Conservation (phyloP, 2,113 vertebrate species). For the Cyanoramphus novaezelandiae region DNA sequence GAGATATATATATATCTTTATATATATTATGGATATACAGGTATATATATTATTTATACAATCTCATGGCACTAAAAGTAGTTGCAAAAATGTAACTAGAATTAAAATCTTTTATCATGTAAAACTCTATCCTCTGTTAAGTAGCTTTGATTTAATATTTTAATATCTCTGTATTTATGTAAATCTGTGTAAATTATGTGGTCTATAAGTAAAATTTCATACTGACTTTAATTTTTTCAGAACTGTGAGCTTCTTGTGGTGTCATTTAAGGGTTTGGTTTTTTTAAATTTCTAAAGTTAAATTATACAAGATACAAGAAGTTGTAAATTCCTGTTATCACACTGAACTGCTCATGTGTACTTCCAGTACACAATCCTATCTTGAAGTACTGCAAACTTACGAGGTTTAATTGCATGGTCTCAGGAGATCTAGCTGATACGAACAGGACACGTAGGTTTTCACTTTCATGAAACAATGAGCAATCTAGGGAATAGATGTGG, state of each 20-base stretch:
- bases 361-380: slow-evolving; percentile 19
- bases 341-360: slow-evolving; percentile 39
- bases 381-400: slow-evolving; percentile 30
- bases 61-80: slow-evolving; percentile 51
- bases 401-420: slow-evolving; percentile 44
- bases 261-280: slow-evolving; percentile 33
- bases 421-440: slow-evolving; percentile 57
- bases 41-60: slow-evolving; percentile 45
- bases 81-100: slow-evolving; percentile 47
- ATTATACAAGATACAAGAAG: slow-evolving; percentile 35
- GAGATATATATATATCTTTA: slow-evolving; percentile 25
- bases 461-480: slow-evolving; percentile 70
- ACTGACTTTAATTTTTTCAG: slow-evolving; percentile 57
- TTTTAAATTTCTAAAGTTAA: slow-evolving; percentile 31
- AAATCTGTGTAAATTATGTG: slow-evolving; percentile 62
- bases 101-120: slow-evolving; percentile 32
- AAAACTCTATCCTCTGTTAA: slow-evolving; percentile 56
- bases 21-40: slow-evolving; percentile 38
- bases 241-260: slow-evolving; percentile 63
- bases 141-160: slow-evolving; percentile 68
- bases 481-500: slow-evolving; percentile 72
- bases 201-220: slow-evolving; percentile 66
- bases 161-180: slow-evolving; percentile 64
- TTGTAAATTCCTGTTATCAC: slow-evolving; percentile 30
- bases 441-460: slow-evolving; percentile 54